phyloP scores from a whole-genome alignment of 2,113 vertebrate genomes.

The Menura novaehollandiae region DNA sequence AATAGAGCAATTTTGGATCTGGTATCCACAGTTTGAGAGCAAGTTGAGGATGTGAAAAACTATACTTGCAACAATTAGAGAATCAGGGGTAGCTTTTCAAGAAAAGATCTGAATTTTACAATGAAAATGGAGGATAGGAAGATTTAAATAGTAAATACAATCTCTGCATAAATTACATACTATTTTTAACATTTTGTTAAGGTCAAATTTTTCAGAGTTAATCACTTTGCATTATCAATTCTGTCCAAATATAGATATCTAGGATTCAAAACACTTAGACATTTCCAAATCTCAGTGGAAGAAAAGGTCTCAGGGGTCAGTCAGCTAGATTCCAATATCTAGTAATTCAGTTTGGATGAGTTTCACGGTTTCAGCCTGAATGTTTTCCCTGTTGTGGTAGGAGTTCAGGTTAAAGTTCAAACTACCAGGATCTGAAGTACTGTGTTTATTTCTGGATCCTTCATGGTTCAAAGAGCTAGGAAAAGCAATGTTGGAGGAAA shows the following conservation, averaged over 20 bases:
- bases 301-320: neutral
- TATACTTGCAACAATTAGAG: neutral
- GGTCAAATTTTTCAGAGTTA: neutral
- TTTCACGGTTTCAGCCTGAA: neutral
- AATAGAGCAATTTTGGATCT: neutral
- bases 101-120: neutral
- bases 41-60: neutral
- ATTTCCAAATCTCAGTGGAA: neutral
- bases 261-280: neutral
- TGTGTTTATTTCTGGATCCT: neutral
- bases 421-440: neutral
- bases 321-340: neutral
- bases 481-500: neutral
- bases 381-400: neutral
- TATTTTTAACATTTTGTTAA: neutral
- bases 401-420: neutral
- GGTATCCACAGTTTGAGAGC: neutral
- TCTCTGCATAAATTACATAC: neutral
- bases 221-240: neutral
- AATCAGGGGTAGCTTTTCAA: neutral
- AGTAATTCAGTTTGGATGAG: neutral
- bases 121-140: neutral
- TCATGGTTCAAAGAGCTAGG: neutral
- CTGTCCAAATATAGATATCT: neutral
- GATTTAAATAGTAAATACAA: neutral